Evolutionary conservation across 2,113 vertebrate species (phyloP).

Genomic region (Malurus cyaneus): DNA sequence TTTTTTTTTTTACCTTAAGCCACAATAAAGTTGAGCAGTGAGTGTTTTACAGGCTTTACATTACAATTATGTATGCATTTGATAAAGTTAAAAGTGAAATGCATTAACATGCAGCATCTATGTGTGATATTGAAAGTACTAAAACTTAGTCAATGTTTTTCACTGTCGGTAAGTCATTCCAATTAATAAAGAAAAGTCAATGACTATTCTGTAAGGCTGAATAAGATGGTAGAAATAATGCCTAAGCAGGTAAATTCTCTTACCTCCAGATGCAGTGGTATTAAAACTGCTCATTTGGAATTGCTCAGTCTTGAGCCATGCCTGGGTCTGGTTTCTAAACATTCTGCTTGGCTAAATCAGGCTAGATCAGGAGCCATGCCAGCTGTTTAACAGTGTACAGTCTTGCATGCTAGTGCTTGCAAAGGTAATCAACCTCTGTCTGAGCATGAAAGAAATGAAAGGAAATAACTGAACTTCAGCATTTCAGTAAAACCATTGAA

Average conservation of each 20-base stretch:
- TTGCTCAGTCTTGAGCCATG: background rate
- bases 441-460: background rate
- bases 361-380: background rate
- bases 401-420: background rate
- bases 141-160: background rate
- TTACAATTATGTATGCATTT: background rate
- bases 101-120: background rate
- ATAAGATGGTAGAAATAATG: background rate
- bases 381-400: background rate
- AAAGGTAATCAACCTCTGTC: background rate
- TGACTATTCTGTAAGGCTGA: background rate
- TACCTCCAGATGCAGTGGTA: accelerated
- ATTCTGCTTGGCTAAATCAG: background rate
- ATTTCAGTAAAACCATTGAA: background rate
- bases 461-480: background rate
- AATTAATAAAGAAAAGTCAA: background rate
- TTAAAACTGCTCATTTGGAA: background rate
- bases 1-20: background rate
- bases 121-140: background rate
- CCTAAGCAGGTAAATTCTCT: background rate
- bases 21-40: background rate
- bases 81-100: background rate
- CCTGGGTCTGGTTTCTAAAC: background rate
- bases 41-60: background rate
- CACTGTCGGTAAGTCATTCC: background rate